Evolutionary conservation across 2,888 invertebrate species (phyloP).

Genomic region (Agrotis ipsilon): DNA sequence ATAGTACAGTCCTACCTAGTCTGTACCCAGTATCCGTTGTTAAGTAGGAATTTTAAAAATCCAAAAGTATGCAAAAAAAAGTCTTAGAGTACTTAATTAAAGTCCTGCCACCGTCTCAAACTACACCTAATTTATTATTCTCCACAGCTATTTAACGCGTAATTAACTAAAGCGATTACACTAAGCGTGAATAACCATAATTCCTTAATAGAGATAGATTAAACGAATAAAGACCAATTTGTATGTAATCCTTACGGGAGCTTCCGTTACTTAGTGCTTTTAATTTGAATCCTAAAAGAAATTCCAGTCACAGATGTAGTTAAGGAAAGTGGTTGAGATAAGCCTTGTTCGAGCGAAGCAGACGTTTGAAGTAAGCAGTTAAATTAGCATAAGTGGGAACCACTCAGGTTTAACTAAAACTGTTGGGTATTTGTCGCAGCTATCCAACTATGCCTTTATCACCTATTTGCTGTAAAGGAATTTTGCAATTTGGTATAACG

Average conservation of each 20-base stretch:
- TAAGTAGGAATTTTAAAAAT: no score
- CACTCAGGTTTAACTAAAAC: slow-evolving; percentile 50
- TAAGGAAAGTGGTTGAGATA: slow-evolving; percentile 56
- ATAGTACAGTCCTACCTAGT: no score
- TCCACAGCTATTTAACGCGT: slow-evolving; percentile 2
- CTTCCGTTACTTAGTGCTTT: slow-evolving; percentile 34
- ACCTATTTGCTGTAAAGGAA: not conserved
- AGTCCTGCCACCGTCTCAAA: not conserved
- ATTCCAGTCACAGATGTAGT: slow-evolving; percentile 63
- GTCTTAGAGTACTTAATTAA: not conserved
- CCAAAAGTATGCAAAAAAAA: not conserved
- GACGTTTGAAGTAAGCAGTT: slow-evolving; percentile 53
- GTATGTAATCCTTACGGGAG: slow-evolving; percentile 42
- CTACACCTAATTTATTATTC: slow-evolving; percentile 15
- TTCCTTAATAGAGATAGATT: slow-evolving; percentile 42
- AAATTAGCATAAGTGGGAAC: slow-evolving; percentile 62
- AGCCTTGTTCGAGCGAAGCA: slow-evolving; percentile 49
- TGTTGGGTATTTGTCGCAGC: slow-evolving; percentile 44
- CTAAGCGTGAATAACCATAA: slow-evolving; percentile 24
- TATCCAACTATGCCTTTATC: slow-evolving; percentile 36
- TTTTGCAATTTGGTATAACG: not conserved
- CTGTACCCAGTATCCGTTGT: no score
- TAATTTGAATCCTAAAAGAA: slow-evolving; percentile 61
- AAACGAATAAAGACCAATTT: slow-evolving; percentile 50
- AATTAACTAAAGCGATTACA: slow-evolving; percentile 17